These are phyloP conservation scores for Chondrilla cf. caribensis DNA, from an alignment of 37 sponge, comb jelly and placozoan genomes.

Conservation along the genomic window DNA sequence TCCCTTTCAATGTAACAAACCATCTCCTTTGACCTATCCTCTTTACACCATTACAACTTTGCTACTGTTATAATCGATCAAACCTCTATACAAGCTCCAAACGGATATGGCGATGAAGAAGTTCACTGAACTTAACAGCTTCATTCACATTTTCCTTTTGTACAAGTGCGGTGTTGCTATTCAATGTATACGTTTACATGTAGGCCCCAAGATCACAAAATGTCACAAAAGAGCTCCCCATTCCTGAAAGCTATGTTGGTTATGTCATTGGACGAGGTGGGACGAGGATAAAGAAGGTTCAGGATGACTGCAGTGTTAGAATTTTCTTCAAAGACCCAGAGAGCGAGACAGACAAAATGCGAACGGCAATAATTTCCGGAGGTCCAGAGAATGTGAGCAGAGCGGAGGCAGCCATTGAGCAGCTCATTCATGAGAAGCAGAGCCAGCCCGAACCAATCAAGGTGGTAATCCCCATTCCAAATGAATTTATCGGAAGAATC, in stretches of 20 bases:
- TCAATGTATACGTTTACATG: no score
- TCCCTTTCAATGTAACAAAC: no score
- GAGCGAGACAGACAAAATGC: background rate
- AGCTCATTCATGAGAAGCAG: background rate
- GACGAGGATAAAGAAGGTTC: slow-evolving; percentile 23
- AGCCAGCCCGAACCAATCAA: background rate
- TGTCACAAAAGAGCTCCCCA: slow-evolving; percentile 24
- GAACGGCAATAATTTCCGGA: slow-evolving; percentile 19
- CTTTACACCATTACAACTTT: no score
- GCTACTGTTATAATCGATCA: no score
- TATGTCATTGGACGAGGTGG: slow-evolving; percentile 49
- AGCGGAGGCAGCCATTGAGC: slow-evolving; percentile 20
- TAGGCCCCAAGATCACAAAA: no score
- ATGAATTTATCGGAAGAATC: slow-evolving; percentile 24
- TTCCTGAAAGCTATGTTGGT: slow-evolving; percentile 21
- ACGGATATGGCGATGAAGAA: no score
- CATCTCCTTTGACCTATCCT: no score
- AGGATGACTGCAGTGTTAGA: slow-evolving; percentile 12
- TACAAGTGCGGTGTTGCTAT: no score
- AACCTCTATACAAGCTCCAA: no score
- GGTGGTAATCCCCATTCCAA: slow-evolving; percentile 11
- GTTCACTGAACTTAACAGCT: no score
- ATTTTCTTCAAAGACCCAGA: slow-evolving; percentile 25
- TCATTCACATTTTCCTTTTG: no score
- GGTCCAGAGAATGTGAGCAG: slow-evolving; percentile 16